phyloP scores from a whole-genome alignment of 2,888 invertebrate genomes.

The Tetragnatha montana region DNA sequence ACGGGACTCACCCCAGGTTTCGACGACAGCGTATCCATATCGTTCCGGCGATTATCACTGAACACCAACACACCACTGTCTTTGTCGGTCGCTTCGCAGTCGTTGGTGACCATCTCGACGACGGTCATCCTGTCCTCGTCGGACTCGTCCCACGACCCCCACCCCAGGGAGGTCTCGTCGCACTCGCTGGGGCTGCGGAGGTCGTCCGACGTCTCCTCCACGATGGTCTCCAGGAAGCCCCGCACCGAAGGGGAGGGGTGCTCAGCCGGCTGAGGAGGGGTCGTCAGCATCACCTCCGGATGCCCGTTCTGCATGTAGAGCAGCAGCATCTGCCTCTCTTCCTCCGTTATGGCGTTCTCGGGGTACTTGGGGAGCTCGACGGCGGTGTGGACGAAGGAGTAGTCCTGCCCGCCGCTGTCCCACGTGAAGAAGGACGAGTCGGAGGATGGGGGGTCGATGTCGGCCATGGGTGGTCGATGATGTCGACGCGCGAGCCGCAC shows the following conservation, averaged over 20 bases:
- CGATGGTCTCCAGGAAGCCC: conserved; percentile 67
- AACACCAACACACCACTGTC: conserved; percentile 11
- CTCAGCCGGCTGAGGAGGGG: neutral
- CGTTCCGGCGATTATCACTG: neutral
- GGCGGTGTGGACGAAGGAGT: conserved; percentile 65
- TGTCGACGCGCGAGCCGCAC: conserved; percentile 17
- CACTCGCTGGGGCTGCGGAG: conserved; percentile 65
- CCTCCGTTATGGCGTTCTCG: conserved; percentile 55
- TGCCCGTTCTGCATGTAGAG: conserved; percentile 64
- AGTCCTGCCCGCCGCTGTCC: conserved; percentile 64
- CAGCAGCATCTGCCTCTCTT: conserved; percentile 63
- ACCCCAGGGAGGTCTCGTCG: conserved; percentile 63
- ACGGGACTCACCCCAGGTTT: conserved; percentile 47
- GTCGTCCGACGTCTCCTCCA: conserved; percentile 67
- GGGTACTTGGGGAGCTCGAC: conserved; percentile 68
- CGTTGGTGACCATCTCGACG: conserved; percentile 63
- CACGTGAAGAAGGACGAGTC: conserved; percentile 64
- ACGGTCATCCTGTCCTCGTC: conserved; percentile 67
- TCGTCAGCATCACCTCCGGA: conserved; percentile 46
- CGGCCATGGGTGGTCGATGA: neutral
- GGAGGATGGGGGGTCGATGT: neutral
- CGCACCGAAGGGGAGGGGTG: neutral
- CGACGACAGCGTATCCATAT: neutral
- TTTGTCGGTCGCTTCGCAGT: neutral
- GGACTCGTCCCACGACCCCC: conserved; percentile 70